These are phyloP conservation scores for Eurystomus gularis DNA, from an alignment of 2,113 vertebrate genomes.

Conservation along the genomic window DNA sequence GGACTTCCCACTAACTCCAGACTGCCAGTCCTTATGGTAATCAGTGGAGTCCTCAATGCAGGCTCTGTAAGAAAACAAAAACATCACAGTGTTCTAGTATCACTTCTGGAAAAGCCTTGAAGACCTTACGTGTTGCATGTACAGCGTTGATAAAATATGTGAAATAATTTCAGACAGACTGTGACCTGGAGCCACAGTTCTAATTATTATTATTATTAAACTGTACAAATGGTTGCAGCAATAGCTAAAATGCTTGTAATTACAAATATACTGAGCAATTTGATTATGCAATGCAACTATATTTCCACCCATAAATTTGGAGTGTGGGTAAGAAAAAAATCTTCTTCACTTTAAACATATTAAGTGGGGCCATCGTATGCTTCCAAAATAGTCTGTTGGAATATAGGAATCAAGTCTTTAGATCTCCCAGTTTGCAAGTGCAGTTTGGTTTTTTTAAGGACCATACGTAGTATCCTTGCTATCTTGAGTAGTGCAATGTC, in stretches of 20 bases:
- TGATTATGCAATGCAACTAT: background rate
- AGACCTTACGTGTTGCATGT: background rate
- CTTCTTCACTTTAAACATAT: rapidly evolving
- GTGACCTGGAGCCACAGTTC: background rate
- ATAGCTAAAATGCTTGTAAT: conserved; percentile 3
- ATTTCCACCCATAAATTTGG: background rate
- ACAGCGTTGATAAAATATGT: background rate
- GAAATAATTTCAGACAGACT: conserved; percentile 26
- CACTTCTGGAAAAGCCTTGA: background rate
- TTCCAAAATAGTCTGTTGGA: background rate
- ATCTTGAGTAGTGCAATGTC: background rate
- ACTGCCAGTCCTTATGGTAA: conserved; percentile 23
- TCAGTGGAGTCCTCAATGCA: background rate
- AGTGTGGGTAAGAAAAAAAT: background rate
- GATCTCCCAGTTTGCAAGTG: background rate
- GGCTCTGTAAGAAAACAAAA: conserved; percentile 12
- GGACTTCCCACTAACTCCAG: conserved; percentile 22
- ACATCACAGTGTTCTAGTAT: background rate
- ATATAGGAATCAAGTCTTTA: background rate
- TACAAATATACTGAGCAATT: background rate
- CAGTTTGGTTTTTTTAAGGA: background rate
- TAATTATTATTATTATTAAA: background rate
- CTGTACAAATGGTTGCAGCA: background rate
- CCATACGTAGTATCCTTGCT: background rate
- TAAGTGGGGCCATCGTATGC: background rate